Percentiles rank a stretch among this genome's conserved stretches.
phyloP scores from a whole-genome alignment of 1,140 invertebrate species.

The Lucilia sericata region DNA sequence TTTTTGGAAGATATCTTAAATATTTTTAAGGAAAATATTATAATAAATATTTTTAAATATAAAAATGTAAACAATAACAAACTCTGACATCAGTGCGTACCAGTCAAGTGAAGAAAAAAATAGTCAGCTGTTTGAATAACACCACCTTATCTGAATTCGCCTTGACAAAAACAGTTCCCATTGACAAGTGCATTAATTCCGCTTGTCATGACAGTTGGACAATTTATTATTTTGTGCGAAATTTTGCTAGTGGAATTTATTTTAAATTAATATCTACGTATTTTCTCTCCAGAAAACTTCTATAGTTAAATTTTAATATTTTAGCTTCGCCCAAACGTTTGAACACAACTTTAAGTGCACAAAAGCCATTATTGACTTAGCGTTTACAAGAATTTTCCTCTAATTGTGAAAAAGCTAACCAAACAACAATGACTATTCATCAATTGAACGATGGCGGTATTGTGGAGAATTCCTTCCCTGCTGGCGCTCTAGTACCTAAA shows the following conservation, averaged over 20 bases:
- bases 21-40: too few relatives aligned
- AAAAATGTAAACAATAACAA: too few relatives aligned
- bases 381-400: slow-evolving; percentile 32
- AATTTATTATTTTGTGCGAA: slow-evolving; percentile 13
- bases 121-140: too few relatives aligned
- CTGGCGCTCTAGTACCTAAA: slow-evolving; percentile 90
- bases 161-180: neutral
- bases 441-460: slow-evolving; percentile 67
- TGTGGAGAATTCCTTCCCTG: slow-evolving; percentile 83
- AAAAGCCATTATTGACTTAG: neutral
- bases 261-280: neutral
- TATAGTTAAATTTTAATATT: neutral
- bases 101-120: too few relatives aligned
- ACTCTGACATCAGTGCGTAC: too few relatives aligned
- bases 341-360: neutral
- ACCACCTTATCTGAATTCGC: too few relatives aligned
- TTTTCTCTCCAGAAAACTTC: neutral
- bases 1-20: too few relatives aligned
- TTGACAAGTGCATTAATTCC: slow-evolving; percentile 23
- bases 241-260: slow-evolving; percentile 5
- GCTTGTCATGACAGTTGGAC: slow-evolving; percentile 15
- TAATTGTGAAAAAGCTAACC: slow-evolving; percentile 9
- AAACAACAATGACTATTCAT: slow-evolving; percentile 46
- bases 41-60: too few relatives aligned
- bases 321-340: neutral